A percentile compares a stretch with the other conserved stretches of the same genome.
These are phyloP conservation scores for Hoplias malabaricus DNA, from an alignment of 2,113 vertebrate genomes.

Conservation along the genomic window DNA sequence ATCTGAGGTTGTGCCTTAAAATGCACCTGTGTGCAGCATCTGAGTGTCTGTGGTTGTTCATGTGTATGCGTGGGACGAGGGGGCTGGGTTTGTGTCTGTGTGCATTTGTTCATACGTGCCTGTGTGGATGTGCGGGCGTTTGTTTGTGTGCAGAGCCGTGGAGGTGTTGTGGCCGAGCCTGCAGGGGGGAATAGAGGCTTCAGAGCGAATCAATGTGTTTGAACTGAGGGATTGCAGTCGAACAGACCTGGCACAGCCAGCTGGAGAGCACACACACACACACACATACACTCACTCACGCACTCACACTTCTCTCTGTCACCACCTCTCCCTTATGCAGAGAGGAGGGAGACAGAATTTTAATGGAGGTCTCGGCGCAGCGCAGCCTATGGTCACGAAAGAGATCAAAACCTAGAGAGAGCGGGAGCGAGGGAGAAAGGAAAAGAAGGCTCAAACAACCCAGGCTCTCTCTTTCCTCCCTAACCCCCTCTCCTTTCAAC, in stretches of 20 bases:
- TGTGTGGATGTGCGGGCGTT: neutral
- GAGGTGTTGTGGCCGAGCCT: slow-evolving; percentile 39
- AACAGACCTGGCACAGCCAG: slow-evolving; percentile 24
- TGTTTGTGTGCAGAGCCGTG: slow-evolving; percentile 4
- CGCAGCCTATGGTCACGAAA: slow-evolving; percentile 37
- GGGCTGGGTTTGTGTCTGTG: neutral
- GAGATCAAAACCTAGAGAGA: slow-evolving; percentile 30
- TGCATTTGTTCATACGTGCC: neutral
- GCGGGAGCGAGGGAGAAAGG: slow-evolving; percentile 37
- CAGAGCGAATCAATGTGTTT: slow-evolving; percentile 48
- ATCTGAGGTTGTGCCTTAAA: neutral
- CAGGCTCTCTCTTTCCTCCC: slow-evolving; percentile 14
- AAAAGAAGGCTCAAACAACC: slow-evolving; percentile 42
- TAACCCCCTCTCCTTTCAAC: slow-evolving; percentile 28
- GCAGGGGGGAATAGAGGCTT: slow-evolving; percentile 30
- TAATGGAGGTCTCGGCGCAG: slow-evolving; percentile 52
- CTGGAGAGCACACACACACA: slow-evolving; percentile 11
- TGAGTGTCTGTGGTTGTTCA: neutral
- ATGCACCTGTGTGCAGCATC: neutral
- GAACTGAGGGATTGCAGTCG: slow-evolving; percentile 44
- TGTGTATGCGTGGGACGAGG: neutral
- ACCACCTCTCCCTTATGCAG: slow-evolving; percentile 47
- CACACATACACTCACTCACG: slow-evolving; percentile 31
- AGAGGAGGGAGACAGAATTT: slow-evolving; percentile 50
- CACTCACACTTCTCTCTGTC: slow-evolving; percentile 41